Conservation (phyloP, 2,797 vertebrate genomes). For the Sebastes reedi region DNA sequence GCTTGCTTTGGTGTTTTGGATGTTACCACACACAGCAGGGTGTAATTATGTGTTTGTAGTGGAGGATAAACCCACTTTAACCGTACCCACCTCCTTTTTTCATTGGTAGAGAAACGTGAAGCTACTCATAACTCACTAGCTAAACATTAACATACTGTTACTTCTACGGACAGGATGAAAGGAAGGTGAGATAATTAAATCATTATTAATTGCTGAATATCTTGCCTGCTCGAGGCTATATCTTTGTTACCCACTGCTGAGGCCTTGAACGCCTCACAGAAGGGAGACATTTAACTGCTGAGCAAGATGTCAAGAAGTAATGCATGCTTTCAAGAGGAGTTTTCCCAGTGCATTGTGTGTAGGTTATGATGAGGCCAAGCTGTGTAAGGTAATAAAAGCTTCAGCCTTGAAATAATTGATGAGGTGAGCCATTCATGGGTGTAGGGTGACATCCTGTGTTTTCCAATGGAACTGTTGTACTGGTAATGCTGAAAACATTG, state of each 20-base stretch:
- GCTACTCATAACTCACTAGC: not conserved
- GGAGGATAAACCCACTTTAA: conserved; percentile 29
- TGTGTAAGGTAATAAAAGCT: conserved; percentile 22
- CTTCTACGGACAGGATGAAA: not conserved
- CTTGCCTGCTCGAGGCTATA: not conserved
- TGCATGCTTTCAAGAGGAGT: not conserved
- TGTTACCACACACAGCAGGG: not conserved
- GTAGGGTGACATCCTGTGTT: conserved; percentile 58
- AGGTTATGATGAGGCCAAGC: conserved; percentile 1
- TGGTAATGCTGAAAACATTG: not conserved
- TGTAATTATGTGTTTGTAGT: conserved; percentile 14
- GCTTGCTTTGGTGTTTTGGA: not conserved
- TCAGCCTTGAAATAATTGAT: conserved; percentile 74
- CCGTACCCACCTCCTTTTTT: conserved; percentile 16
- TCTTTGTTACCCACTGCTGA: not conserved
- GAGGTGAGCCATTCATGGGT: conserved; percentile 49
- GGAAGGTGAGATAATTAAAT: not conserved
- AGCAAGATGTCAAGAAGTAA: not conserved
- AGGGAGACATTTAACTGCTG: not conserved
- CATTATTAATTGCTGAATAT: not conserved
- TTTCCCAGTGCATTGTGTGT: not conserved
- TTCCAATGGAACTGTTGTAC: conserved; percentile 16
- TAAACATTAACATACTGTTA: conserved; percentile 9
- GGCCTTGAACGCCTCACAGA: not conserved
- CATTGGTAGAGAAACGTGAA: conserved; percentile 20